Percentiles rank a stretch among this genome's conserved stretches.
Conservation (phyloP, 2,888 invertebrate species). For the Himalopsyche tibetana region DNA sequence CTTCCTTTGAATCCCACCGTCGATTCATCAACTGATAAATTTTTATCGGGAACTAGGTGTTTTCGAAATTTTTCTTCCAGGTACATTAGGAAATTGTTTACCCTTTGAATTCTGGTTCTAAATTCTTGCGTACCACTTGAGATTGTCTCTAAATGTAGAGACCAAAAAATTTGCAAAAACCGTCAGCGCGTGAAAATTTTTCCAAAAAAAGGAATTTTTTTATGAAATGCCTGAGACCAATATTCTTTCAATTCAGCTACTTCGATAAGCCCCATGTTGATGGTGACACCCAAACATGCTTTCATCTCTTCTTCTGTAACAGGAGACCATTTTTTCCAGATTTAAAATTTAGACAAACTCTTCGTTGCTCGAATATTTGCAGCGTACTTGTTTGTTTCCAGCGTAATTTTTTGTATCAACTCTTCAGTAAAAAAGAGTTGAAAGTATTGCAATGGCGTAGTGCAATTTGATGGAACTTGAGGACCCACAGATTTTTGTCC, state of each 20-base stretch:
- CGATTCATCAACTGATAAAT: constrained; percentile 56
- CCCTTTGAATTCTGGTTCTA: constrained; percentile 44
- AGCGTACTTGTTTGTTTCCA: constrained; percentile 35
- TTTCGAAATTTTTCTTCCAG: constrained; percentile 9
- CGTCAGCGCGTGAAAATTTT: constrained; percentile 4
- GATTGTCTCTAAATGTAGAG: constrained; percentile 6
- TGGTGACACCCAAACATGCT: constrained; percentile 65
- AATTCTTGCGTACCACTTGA: neutral
- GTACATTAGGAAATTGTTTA: constrained; percentile 38
- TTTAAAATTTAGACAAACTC: neutral
- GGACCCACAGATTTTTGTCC: neutral
- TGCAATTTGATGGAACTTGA: constrained; percentile 60
- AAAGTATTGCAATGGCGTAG: constrained; percentile 65
- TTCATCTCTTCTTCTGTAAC: constrained; percentile 61
- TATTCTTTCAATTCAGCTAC: constrained; percentile 62
- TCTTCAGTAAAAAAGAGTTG: constrained; percentile 33
- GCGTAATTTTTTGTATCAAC: neutral
- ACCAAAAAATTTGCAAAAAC: constrained; percentile 44
- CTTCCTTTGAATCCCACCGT: constrained; percentile 66
- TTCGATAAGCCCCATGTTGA: constrained; percentile 64
- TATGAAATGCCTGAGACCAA: constrained; percentile 55
- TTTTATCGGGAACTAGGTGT: constrained; percentile 41
- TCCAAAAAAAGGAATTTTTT: constrained; percentile 31
- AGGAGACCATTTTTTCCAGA: no score
- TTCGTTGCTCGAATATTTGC: neutral